A percentile compares a stretch with the other conserved stretches of the same genome.
Evolutionary conservation across 2,797 vertebrate species (phyloP).

Genomic region (Periparus ater): DNA sequence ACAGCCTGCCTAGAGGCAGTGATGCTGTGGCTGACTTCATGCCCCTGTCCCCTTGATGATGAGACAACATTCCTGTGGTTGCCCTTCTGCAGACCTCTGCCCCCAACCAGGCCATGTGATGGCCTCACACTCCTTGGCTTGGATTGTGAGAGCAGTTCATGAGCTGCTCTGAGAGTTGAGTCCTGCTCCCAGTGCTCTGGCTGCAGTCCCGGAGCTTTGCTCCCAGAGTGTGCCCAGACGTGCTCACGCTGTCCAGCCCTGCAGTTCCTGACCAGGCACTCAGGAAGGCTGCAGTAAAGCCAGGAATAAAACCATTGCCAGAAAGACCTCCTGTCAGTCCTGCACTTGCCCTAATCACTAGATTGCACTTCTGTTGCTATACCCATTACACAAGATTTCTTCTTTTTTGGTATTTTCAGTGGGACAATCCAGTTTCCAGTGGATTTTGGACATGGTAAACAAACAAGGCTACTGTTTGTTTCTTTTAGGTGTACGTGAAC

Average conservation of each 20-base stretch:
- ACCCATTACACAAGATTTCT: background rate
- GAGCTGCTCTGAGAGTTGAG: background rate
- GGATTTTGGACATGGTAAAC: background rate
- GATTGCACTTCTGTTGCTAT: background rate
- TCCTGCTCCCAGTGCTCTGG: background rate
- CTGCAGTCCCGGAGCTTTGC: background rate
- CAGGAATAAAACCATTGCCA: conserved; percentile 6
- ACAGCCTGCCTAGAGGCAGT: background rate
- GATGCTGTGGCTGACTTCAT: background rate
- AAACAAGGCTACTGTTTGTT: background rate
- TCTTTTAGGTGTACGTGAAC: background rate
- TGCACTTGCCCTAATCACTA: background rate
- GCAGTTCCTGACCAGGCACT: background rate
- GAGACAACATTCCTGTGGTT: background rate
- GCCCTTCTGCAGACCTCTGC: background rate
- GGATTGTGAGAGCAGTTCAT: background rate
- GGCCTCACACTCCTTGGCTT: background rate
- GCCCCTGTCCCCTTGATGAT: background rate
- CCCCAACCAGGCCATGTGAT: fast-evolving
- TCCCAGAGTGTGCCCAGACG: fast-evolving
- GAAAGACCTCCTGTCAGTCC: conserved; percentile 12
- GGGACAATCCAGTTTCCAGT: background rate
- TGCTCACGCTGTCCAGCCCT: fast-evolving
- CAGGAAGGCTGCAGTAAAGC: conserved; percentile 7
- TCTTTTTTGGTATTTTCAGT: background rate